Evolutionary conservation across 2,888 invertebrate genomes (phyloP), one percentile per base, ranked within the genome.

Genomic region (Crioceris asparagi): DNA sequence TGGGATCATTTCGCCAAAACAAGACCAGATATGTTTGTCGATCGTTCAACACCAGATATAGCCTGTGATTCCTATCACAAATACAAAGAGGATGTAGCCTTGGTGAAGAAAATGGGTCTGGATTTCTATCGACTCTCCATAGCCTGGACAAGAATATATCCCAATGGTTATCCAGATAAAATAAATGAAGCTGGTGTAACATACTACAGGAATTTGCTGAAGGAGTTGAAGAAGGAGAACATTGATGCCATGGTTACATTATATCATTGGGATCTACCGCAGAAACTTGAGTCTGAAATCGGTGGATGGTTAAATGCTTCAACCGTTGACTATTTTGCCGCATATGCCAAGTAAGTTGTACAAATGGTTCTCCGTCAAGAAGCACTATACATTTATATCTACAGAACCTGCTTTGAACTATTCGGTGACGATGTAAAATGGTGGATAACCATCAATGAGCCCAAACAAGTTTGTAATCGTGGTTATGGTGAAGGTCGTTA

Each of bases 51-150:
- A 35, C 79, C 72, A 0, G 77, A 81, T 50, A 60, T 75, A 0
- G 74, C 80, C 0, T 73, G 74, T 36, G 77, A 81, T 56, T 78
- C 79, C 14, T 82, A 79, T 57, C 72, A 79, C 58, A 69, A 64
- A 48, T 74, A 71, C 56, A 66, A 68, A 49, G 71, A 75, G 26
- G 83, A 83, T 48, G 71, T 79, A 1, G 52, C 60, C 17, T 54
- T 78, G 31, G 51, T 81, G 35, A 68, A 66, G 38, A 55, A 68
- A 12, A 59, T 80, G 2, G 75, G 75, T 0, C 68, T 72, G 2
- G 49, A 63, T 34, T 67, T 67, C 53, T 77, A 77, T 55, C 42
- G 50, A 25, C 39, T 45, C 3, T 45, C 45, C 10, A 45, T 45
- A 32, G 51, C 57, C 15, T 54, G 55, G 54, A 41, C 52, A 3